Base-by-base conservation (phyloP, 2,888 invertebrate species). In the Nemotelus nigrinus region DNA sequence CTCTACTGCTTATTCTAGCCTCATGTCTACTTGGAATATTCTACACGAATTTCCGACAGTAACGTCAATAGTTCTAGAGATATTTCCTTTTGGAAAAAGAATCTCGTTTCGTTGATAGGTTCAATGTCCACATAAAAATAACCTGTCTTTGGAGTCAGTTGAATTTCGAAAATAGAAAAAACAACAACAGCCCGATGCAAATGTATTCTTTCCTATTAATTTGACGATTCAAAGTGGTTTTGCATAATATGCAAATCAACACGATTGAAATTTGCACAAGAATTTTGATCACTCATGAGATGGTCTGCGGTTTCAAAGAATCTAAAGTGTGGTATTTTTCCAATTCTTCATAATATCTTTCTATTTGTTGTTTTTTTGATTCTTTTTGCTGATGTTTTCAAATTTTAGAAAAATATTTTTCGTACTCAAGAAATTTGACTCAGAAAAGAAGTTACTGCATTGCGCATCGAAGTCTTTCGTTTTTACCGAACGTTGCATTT, bases 401-500 rank as follows among this genome's bases (percentile, higher is more conserved):
- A 25, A 25, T 25, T 25, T 25, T 25, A 25, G 25, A 25, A 25
- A 25, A 50, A 50, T 8, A 50, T 7, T 50, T 50, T 50, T 50
- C 8, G 1, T 50, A 8, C 8, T 50, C 1, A 7, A 8, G 8
- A 50, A 50, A 58, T 58, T 58, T n/a, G 7, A 58, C 2, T 58
- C 1, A 39, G 53, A 75, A 67, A 53, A 60, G 68, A 77, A 68
- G 79, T 79, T 79, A 75, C 71, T 77, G 75, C 76, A 55, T 68
- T 65, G 72, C 44, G 79, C 79, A 76, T 79, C 77, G 64, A 79
- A 79, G 72, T 79, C 79, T 77, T 79, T 79, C 76, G 78, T 79
- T 79, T 78, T 74, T 65, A 45, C 65, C 25, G 58, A 58, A 58
- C 25, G 58, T n/a, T 58, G 10, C 10, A 53, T 8, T 53, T 53